Evolutionary conservation across 2,113 vertebrate genomes (phyloP).

Genomic region (Dolichotis patagonum): DNA sequence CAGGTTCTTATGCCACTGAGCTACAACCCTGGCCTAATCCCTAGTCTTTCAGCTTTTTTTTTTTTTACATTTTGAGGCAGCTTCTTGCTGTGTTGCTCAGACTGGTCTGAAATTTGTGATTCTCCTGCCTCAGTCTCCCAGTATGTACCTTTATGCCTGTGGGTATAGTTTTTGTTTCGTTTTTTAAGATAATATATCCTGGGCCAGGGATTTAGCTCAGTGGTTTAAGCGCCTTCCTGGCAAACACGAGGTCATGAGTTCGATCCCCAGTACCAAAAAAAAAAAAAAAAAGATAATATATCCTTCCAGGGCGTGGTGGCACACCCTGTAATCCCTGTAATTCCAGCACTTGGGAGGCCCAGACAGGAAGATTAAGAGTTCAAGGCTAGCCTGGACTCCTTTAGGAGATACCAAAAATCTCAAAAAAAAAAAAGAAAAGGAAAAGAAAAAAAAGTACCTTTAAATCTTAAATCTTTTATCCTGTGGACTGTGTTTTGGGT

Average conservation of each 20-base stretch:
- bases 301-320: neutral
- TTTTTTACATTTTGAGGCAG: neutral
- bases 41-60: neutral
- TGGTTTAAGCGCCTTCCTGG: no score
- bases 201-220: no score
- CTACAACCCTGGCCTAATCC: no score
- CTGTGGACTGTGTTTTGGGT: conserved; percentile 3
- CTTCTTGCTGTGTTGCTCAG: neutral
- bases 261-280: no score
- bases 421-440: neutral
- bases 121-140: neutral
- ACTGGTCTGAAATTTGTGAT: neutral
- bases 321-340: neutral
- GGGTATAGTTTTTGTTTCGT: neutral
- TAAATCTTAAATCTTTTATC: conserved; percentile 14
- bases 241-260: no score
- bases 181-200: neutral
- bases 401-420: neutral
- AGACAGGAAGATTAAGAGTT: neutral
- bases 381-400: neutral
- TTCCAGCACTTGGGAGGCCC: neutral
- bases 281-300: neutral
- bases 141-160: neutral
- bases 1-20: neutral
- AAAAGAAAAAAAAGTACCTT: neutral